Evolutionary conservation across 2,888 invertebrate genomes (phyloP).

Genomic region (Zeuzera pyrina): DNA sequence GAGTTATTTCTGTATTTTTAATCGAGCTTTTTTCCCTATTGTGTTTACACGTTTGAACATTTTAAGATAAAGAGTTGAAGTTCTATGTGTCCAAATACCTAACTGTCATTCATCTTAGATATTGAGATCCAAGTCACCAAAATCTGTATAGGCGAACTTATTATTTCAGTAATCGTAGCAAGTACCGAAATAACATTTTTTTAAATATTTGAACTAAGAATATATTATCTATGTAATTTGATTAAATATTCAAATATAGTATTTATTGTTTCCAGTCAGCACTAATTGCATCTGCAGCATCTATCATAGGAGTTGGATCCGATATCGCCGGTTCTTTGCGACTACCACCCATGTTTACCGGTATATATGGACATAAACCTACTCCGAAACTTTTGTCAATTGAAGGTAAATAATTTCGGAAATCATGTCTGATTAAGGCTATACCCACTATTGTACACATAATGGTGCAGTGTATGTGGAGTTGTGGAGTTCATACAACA

Average conservation of each 20-base stretch:
- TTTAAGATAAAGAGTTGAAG: too few species aligned
- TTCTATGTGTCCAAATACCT: too few species aligned
- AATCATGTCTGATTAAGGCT: too few species aligned
- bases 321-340: slow-evolving; percentile 93
- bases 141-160: not conserved
- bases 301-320: slow-evolving; percentile 86
- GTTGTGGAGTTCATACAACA: too few species aligned
- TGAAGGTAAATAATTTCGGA: slow-evolving; percentile 60
- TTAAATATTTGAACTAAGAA: not conserved
- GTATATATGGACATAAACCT: slow-evolving; percentile 95
- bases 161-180: not conserved
- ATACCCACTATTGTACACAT: too few species aligned
- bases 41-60: too few species aligned
- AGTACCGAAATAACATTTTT: not conserved
- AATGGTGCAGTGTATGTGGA: too few species aligned
- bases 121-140: too few species aligned
- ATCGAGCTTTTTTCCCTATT: too few species aligned
- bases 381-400: slow-evolving; percentile 78
- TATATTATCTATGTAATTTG: not conserved
- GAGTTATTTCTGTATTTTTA: too few species aligned
- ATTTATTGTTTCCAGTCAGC: slow-evolving; percentile 70
- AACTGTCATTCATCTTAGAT: too few species aligned
- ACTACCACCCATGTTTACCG: slow-evolving; percentile 91
- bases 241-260: not conserved
- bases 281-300: slow-evolving; percentile 84